Conservation (phyloP, 2,113 vertebrate genomes). For the Phrynocephalus versicolor region DNA sequence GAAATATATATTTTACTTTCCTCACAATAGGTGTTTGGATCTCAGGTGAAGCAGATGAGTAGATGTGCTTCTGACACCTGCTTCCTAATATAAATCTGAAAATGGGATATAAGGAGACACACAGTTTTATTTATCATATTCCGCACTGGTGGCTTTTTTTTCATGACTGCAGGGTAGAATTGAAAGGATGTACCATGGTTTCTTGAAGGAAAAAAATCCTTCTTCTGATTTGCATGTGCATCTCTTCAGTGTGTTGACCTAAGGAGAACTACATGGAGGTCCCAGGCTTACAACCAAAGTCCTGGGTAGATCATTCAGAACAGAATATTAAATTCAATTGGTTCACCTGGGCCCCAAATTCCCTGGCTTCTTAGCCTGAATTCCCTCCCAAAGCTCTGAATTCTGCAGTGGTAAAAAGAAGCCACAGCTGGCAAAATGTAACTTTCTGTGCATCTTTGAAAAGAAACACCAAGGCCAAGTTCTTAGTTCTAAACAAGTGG, state of each 20-base stretch:
- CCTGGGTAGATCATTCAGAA: background rate
- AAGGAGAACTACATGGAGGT: background rate
- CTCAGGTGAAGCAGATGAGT: slow-evolving; percentile 62
- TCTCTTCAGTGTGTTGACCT: background rate
- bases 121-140: slow-evolving; percentile 64
- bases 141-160: slow-evolving; percentile 54
- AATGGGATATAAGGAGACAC: slow-evolving; percentile 63
- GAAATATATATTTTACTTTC: slow-evolving; percentile 55
- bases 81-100: slow-evolving; percentile 65
- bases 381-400: background rate
- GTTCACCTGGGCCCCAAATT: background rate
- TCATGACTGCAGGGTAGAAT: background rate
- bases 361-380: background rate
- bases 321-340: background rate
- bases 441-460: background rate
- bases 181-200: background rate
- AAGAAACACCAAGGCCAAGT: background rate
- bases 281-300: background rate
- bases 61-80: slow-evolving; percentile 63
- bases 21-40: slow-evolving; percentile 47
- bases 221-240: background rate
- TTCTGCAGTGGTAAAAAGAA: background rate
- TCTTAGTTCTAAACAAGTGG: background rate
- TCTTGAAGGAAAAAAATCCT: background rate
- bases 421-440: background rate